Evolutionary conservation across 2,113 vertebrate genomes (phyloP), one percentile per base, ranked within the genome.

Genomic region (Prietella phreatophila): DNA sequence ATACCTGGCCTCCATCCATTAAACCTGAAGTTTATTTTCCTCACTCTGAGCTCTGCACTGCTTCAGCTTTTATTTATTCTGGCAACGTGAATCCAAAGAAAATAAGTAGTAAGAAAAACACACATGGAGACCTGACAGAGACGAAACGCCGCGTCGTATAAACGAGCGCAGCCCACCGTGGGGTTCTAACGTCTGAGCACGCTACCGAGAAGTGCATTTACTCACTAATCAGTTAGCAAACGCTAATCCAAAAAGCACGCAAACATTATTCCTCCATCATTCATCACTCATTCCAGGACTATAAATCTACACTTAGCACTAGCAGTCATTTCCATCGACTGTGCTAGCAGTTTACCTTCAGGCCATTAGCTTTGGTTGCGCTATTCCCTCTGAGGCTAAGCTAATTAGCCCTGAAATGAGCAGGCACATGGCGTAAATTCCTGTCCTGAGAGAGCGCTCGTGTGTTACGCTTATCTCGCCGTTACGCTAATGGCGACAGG

Each of bases 341-440:
- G 42, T 53, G 47, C 42, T 78, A 50, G 14, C 42, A 55, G 14
- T 79, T 55, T 55, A 30, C 8, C 58, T 63, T 60, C 3, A 39
- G 58, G 80, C 33, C 15, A 8, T 82, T 82, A 82, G 76, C 76
- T 50, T 47, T 76, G 73, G 42, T 82, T 58, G 81, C 33, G 22
- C 58, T 82, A 82, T 39, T 82, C 81, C 81, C 81, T 42, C 19
- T 39, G 81, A 82, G 36, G 33, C 58, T 61, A 82, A 82, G 81
- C 81, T 82, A 82, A 82, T 82, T 82, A 82, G 81, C 58, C 58
- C 36, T 82, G 56, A 82, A 82, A 82, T 82, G 55, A 63, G 81
- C 81, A 79, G 47, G 25, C 47, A 82, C 58, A 82, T 15, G 58
- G 30, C 0, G 20, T 50, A 63, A 58, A 58, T 82, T 82, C 30